phyloP scores from a whole-genome alignment of 2,797 vertebrate genomes.

The Petrocephalus sullivani region DNA sequence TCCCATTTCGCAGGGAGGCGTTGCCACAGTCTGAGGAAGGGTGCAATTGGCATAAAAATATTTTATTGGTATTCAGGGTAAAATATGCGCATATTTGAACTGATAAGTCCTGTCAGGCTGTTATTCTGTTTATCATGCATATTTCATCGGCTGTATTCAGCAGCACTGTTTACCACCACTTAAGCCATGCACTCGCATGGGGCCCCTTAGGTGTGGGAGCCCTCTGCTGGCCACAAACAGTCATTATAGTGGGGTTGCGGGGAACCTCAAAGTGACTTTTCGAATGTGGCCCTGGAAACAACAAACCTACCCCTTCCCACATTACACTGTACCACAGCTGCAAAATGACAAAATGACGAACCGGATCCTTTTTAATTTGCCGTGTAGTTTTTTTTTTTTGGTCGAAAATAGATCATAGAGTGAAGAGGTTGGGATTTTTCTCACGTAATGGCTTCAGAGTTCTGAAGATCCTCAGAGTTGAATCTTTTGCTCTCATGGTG shows the following conservation, averaged over 20 bases:
- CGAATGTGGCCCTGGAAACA: background rate
- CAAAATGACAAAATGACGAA: background rate
- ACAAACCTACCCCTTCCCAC: background rate
- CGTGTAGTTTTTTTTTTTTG: background rate
- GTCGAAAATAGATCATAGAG: background rate
- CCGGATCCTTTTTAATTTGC: background rate
- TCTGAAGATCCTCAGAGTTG: background rate
- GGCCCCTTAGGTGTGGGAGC: background rate
- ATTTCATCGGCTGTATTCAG: background rate
- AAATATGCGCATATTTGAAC: background rate
- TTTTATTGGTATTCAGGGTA: constrained; percentile 5
- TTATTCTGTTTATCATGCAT: background rate
- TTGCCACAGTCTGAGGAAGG: background rate
- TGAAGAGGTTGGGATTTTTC: too few relatives aligned
- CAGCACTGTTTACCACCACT: background rate
- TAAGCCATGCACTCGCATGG: background rate
- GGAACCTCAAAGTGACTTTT: background rate
- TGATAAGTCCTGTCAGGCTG: background rate
- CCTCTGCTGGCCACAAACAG: background rate
- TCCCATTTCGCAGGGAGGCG: constrained; percentile 30
- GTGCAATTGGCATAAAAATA: constrained; percentile 16
- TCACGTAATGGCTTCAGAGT: background rate
- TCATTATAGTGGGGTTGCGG: background rate
- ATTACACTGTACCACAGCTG: background rate
- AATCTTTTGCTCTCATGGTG: background rate